Conservation (phyloP, 2,113 vertebrate genomes). For the Athene noctua region DNA sequence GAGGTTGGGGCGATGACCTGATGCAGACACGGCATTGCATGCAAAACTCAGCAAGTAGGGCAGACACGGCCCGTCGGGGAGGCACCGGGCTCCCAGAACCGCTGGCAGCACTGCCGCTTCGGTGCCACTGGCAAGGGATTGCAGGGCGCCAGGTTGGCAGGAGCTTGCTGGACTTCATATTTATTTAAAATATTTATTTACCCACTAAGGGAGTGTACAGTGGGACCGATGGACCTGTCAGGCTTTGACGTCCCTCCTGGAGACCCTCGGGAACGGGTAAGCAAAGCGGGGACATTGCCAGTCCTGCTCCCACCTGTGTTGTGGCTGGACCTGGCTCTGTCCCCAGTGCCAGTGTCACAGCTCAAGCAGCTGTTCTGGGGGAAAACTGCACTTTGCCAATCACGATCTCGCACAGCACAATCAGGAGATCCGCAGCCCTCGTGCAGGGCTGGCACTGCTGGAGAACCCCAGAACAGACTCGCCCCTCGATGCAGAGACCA, state of each 20-base stretch:
- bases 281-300: not conserved
- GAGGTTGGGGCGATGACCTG: not conserved
- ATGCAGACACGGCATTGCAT: not conserved
- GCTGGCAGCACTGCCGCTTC: not conserved
- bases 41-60: not conserved
- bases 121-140: not conserved
- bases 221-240: not conserved
- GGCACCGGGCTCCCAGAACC: accelerated
- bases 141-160: accelerated
- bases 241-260: not conserved
- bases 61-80: accelerated
- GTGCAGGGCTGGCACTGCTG: not conserved
- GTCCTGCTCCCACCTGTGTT: not conserved
- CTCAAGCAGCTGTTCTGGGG: not conserved
- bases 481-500: not conserved
- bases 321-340: not conserved
- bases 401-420: accelerated
- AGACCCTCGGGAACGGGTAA: accelerated
- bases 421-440: not conserved
- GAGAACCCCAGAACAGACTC: not conserved
- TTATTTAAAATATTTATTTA: not conserved
- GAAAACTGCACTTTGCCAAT: not conserved
- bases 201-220: not conserved
- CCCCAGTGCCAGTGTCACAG: accelerated
- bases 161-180: not conserved